Conservation (phyloP, 2,888 invertebrate species). For the Melieria crassipennis region DNA sequence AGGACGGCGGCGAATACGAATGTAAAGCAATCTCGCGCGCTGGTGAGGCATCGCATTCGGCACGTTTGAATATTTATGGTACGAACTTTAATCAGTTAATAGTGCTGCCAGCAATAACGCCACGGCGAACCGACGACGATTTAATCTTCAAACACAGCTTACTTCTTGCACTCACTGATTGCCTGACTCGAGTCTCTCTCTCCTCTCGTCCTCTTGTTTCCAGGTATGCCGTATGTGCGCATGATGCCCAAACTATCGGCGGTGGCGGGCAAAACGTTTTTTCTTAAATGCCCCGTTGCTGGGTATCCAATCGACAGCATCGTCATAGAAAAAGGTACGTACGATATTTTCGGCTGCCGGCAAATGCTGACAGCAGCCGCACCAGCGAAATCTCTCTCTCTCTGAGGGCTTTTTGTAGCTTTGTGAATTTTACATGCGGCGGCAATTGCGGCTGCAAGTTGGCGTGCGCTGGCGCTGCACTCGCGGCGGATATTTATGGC, state of each 20-base stretch:
- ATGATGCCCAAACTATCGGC: conserved; percentile 87
- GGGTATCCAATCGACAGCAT: conserved; percentile 88
- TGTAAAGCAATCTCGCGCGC: conserved; percentile 85
- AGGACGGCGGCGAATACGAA: conserved; percentile 89
- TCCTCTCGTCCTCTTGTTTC: conserved; percentile 22
- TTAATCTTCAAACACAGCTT: too few species aligned
- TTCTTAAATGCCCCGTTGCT: conserved; percentile 89
- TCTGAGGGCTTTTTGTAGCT: too few species aligned
- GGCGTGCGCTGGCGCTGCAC: neutral
- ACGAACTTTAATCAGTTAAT: neutral
- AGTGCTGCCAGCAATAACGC: too few species aligned
- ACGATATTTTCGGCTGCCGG: conserved; percentile 10
- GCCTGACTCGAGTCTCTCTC: neutral
- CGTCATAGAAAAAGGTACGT: conserved; percentile 86
- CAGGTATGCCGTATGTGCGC: conserved; percentile 81
- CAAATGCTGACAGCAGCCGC: neutral
- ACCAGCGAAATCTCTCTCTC: too few species aligned
- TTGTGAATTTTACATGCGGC: too few species aligned
- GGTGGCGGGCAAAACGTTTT: conserved; percentile 81
- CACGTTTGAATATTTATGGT: conserved; percentile 87
- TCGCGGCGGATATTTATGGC: too few species aligned
- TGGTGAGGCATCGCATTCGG: conserved; percentile 81
- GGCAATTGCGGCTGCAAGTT: too few species aligned
- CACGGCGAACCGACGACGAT: too few species aligned
- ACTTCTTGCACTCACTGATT: neutral